A percentile compares a stretch with the other conserved stretches of the same genome.
Conservation (phyloP, 2,797 vertebrate species). For the Smutsia gigantea region DNA sequence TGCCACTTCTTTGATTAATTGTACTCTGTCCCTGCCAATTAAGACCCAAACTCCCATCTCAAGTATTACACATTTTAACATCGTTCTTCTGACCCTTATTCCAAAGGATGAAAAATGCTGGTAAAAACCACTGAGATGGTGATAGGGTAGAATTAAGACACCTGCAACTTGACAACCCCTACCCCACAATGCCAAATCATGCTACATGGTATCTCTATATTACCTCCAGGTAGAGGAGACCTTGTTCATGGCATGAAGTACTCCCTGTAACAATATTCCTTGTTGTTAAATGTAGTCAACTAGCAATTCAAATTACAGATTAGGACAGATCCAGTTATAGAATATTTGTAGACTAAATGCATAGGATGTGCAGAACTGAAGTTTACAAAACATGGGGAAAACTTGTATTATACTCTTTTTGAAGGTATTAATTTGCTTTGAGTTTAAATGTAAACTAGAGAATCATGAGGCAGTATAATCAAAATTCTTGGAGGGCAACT, state of each 20-base stretch:
- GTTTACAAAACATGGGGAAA: not conserved
- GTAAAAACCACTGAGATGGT: not conserved
- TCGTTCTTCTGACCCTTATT: not conserved
- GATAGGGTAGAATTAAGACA: not conserved
- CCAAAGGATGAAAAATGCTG: not conserved
- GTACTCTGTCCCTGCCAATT: not conserved
- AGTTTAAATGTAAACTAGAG: slow-evolving; percentile 10
- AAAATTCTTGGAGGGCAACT: not conserved
- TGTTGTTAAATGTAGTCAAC: not conserved
- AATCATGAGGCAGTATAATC: not conserved
- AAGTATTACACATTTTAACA: not conserved
- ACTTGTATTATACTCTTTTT: not conserved
- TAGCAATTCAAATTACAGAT: slow-evolving; percentile 17
- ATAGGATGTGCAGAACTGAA: not conserved
- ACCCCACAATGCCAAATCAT: not conserved
- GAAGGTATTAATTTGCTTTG: slow-evolving; percentile 34
- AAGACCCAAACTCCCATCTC: not conserved
- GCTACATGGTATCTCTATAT: not conserved
- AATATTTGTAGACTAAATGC: not conserved
- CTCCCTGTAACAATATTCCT: not conserved
- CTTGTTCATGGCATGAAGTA: not conserved
- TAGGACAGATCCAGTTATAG: not conserved
- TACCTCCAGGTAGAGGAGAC: not conserved
- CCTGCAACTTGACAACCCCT: not conserved
- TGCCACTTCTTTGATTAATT: not conserved